Conservation (phyloP, 2,888 invertebrate genomes). For the Crematogaster levior region DNA sequence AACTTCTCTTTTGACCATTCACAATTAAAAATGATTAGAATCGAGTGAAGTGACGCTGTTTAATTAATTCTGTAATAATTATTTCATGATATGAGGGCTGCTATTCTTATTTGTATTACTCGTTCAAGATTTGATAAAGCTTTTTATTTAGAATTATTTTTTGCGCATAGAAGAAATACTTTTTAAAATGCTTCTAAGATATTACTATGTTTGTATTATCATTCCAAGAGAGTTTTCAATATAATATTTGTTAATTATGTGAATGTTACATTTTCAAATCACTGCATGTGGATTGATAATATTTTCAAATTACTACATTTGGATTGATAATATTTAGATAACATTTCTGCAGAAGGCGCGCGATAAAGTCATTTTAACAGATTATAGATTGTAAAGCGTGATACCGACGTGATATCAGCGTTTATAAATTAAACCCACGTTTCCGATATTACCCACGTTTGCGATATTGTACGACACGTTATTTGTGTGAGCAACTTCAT, state of each 20-base stretch:
- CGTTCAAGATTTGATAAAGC: neutral
- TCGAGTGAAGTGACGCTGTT: neutral
- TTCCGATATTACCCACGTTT: constrained; percentile 37
- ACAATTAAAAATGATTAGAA: neutral
- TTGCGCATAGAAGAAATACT: neutral
- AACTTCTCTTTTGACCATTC: neutral
- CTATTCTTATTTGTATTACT: neutral
- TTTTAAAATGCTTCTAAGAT: neutral
- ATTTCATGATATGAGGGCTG: neutral
- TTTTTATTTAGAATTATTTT: neutral
- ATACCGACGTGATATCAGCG: constrained; percentile 31
- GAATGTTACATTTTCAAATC: neutral
- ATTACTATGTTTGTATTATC: neutral
- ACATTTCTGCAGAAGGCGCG: neutral
- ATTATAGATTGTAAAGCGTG: constrained; percentile 34
- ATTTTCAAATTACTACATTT: constrained; percentile 16
- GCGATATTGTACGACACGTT: constrained; percentile 44
- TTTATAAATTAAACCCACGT: constrained; percentile 45
- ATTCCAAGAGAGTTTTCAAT: neutral
- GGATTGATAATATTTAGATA: neutral
- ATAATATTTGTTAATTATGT: neutral
- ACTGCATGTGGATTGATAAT: neutral
- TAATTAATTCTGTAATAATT: neutral
- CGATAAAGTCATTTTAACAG: constrained; percentile 31
- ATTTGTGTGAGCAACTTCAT: constrained; percentile 42